Conservation (phyloP, 2,888 invertebrate species). For the Tetanocera ferruginea region DNA sequence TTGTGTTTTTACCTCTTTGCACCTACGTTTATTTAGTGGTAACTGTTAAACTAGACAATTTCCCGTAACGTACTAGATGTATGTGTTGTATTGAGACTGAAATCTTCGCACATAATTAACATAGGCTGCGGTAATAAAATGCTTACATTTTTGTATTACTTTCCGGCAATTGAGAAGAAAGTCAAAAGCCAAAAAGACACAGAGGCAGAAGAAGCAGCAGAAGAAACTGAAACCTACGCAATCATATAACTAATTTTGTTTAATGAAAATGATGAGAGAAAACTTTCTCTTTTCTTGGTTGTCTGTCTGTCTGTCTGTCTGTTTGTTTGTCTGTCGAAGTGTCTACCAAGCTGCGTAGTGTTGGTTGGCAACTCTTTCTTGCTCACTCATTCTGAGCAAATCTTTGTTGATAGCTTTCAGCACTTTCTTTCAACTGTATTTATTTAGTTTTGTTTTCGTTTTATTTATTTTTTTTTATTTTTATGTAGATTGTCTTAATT, state of each 20-base stretch:
- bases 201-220: background rate
- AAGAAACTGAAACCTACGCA: conserved; percentile 21
- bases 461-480: background rate
- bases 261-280: conserved; percentile 21
- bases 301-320: background rate
- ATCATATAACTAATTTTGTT: background rate
- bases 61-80: background rate
- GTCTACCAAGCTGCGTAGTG: too few relatives aligned
- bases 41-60: too few relatives aligned
- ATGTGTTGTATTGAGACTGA: background rate
- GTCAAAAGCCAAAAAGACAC: background rate
- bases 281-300: conserved; percentile 30
- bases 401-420: background rate
- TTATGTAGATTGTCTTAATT: background rate
- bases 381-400: conserved; percentile 7
- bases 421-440: conserved; percentile 4
- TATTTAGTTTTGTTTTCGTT: too few relatives aligned
- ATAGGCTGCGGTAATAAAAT: background rate
- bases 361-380: background rate
- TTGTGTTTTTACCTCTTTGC: too few relatives aligned
- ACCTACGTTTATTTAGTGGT: too few relatives aligned
- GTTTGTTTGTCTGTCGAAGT: background rate
- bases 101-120: background rate
- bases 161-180: background rate
- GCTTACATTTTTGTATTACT: background rate